phyloP scores from a whole-genome alignment of 2,113 vertebrate species.

The Vireo altiloquus region DNA sequence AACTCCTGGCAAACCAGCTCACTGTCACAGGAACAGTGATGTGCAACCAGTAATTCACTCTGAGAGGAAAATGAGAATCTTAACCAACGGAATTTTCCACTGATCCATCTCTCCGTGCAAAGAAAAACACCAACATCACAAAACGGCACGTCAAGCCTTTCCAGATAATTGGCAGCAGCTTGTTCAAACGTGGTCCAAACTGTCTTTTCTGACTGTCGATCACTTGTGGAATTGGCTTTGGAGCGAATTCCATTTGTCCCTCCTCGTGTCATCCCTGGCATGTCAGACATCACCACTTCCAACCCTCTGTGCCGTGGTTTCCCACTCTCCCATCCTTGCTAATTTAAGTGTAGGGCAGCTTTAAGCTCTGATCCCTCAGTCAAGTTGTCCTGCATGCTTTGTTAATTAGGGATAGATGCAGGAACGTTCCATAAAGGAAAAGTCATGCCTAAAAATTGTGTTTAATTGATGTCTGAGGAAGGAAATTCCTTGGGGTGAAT shows the following conservation, averaged over 20 bases:
- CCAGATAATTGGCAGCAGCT: background rate
- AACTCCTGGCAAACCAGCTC: background rate
- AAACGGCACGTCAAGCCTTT: background rate
- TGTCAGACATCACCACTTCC: background rate
- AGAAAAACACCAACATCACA: background rate
- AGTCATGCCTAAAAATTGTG: background rate
- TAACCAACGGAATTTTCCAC: background rate
- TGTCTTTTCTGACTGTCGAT: background rate
- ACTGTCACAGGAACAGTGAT: background rate
- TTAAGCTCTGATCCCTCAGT: background rate
- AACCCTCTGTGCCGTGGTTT: background rate
- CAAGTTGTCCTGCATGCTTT: background rate
- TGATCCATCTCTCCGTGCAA: background rate
- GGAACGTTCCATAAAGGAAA: background rate
- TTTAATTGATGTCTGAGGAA: background rate
- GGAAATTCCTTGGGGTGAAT: background rate
- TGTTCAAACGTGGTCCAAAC: background rate
- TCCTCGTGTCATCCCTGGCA: background rate
- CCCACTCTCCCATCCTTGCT: background rate
- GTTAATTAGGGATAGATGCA: background rate
- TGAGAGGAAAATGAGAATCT: background rate
- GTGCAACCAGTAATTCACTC: background rate
- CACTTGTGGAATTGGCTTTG: background rate
- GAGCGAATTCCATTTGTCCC: background rate
- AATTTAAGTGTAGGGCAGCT: background rate